phyloP scores from a whole-genome alignment of 2,888 invertebrate species.

The Aphodius sticticus region DNA sequence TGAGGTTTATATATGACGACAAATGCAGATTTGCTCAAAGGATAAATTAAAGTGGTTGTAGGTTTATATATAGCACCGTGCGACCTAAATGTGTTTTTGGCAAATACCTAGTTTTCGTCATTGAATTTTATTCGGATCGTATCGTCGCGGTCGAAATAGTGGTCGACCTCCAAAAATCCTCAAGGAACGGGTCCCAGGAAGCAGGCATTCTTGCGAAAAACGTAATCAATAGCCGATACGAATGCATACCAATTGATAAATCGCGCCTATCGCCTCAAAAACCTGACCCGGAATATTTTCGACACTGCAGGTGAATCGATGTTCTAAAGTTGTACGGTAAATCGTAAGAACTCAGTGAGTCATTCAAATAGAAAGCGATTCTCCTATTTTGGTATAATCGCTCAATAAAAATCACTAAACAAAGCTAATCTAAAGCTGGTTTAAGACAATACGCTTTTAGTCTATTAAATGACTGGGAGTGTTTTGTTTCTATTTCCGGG shows the following conservation, averaged over 20 bases:
- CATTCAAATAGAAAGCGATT: background rate
- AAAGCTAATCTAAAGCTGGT: background rate
- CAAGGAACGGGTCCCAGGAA: background rate
- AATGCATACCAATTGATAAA: background rate
- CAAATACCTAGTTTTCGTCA: constrained; percentile 4
- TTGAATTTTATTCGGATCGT: background rate
- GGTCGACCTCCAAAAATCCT: background rate
- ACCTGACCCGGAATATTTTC: background rate
- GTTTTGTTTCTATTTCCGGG: constrained; percentile 4
- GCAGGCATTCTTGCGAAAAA: background rate
- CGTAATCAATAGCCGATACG: background rate
- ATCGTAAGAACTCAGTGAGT: background rate
- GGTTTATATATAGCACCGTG: background rate
- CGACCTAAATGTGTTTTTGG: background rate
- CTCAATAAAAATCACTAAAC: background rate
- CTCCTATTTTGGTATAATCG: background rate
- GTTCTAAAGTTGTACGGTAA: background rate
- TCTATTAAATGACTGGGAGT: background rate
- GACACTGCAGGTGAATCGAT: background rate
- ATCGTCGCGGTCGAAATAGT: background rate
- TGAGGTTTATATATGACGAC: background rate
- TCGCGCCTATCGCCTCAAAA: background rate
- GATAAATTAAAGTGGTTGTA: background rate
- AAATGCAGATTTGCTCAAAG: background rate
- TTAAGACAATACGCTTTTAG: background rate